These are phyloP conservation scores for Helarctos malayanus DNA, from an alignment of 2,797 vertebrate species.

Conservation along the genomic window DNA sequence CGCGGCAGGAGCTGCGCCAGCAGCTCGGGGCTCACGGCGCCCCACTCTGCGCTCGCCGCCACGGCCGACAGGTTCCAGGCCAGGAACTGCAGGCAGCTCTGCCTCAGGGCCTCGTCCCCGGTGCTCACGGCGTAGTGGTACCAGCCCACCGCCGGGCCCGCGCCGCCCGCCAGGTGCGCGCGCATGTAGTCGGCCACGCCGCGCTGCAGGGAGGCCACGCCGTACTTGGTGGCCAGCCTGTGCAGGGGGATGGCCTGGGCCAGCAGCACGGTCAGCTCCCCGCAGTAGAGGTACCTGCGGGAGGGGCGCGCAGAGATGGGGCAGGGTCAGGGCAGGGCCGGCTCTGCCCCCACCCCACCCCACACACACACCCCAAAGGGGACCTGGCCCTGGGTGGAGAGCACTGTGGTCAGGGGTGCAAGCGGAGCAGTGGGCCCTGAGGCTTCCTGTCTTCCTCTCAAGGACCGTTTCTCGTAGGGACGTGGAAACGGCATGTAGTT, in stretches of 20 bases:
- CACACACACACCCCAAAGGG: rapidly evolving
- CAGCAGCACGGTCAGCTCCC: conserved; percentile 94
- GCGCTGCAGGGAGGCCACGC: conserved; percentile 93
- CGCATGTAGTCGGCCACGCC: conserved; percentile 97
- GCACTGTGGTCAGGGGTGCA: background rate
- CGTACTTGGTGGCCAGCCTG: conserved; percentile 96
- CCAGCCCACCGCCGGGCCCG: conserved; percentile 96
- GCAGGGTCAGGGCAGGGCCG: rapidly evolving
- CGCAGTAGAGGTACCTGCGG: conserved; percentile 96
- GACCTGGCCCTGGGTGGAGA: background rate
- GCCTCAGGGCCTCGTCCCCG: conserved; percentile 92
- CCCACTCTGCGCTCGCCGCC: conserved; percentile 94
- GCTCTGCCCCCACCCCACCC: rapidly evolving
- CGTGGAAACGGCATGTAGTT: background rate
- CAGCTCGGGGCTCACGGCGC: conserved; percentile 94
- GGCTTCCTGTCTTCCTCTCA: background rate
- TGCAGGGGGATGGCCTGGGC: conserved; percentile 96
- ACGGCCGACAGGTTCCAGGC: conserved; percentile 98
- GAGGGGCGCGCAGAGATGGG: conserved; percentile 48
- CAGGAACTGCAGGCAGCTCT: conserved; percentile 97
- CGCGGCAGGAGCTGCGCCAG: conserved; percentile 95
- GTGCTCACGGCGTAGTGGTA: conserved; percentile 96
- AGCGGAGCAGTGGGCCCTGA: background rate
- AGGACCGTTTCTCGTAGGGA: background rate
- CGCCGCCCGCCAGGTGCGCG: conserved; percentile 94